Percentiles rank a stretch among this genome's conserved stretches.
Conservation (phyloP, 2,888 invertebrate species). For the Mesochorus sp. region DNA sequence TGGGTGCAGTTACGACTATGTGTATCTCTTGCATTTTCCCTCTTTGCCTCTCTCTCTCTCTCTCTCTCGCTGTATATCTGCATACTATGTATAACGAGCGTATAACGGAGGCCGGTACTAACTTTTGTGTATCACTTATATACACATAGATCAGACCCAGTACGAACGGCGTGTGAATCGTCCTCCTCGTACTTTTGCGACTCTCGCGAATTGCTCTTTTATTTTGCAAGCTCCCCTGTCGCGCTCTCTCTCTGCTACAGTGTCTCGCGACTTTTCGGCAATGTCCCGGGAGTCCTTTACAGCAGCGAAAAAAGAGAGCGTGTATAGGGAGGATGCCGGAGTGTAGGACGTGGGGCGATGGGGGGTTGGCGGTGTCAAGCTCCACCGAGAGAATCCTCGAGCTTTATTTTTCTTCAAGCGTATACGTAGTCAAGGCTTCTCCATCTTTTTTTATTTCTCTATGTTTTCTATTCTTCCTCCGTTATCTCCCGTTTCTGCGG, state of each 20-base stretch:
- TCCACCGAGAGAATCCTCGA: constrained; percentile 48
- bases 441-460: background rate
- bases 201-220: constrained; percentile 28
- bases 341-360: background rate
- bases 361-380: constrained; percentile 9
- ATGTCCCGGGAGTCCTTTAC: background rate
- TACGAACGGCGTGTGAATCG: background rate
- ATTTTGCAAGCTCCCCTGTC: constrained; percentile 27
- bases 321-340: no score
- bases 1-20: background rate
- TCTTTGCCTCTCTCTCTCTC: no score
- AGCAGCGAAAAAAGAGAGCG: background rate
- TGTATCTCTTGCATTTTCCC: no score
- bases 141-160: background rate
- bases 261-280: constrained; percentile 39
- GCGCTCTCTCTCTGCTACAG: background rate
- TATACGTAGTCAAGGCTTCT: background rate
- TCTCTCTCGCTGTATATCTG: no score
- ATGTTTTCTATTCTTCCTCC: background rate
- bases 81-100: no score
- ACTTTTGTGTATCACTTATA: constrained; percentile 29
- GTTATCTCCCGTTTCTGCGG: background rate
- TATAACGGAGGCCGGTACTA: no score
- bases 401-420: constrained; percentile 39
- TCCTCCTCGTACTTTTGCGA: background rate